These are phyloP conservation scores for Euphonia xanthogaster DNA, from an alignment of 2,797 vertebrate species.

Conservation along the genomic window DNA sequence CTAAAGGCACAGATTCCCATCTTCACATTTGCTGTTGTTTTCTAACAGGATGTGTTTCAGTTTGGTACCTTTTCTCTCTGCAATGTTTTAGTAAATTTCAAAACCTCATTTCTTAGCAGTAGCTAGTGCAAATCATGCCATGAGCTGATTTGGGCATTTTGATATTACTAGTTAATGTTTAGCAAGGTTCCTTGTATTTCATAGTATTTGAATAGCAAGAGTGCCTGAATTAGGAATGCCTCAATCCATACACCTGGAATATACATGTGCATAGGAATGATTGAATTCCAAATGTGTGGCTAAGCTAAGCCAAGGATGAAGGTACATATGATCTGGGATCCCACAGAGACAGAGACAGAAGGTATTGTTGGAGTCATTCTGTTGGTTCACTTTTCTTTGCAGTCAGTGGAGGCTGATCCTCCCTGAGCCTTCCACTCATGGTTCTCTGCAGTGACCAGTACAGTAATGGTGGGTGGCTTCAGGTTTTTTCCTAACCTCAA, in stretches of 20 bases:
- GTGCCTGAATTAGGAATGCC: neutral
- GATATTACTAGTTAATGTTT: neutral
- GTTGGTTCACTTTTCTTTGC: neutral
- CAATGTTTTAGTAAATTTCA: neutral
- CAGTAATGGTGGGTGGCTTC: neutral
- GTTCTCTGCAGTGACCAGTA: neutral
- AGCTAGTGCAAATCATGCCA: neutral
- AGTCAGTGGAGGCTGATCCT: neutral
- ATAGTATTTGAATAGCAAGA: neutral
- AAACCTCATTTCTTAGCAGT: neutral
- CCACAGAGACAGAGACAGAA: neutral
- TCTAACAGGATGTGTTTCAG: neutral
- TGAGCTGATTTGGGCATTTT: neutral
- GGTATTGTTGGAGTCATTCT: neutral
- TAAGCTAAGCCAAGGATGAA: neutral
- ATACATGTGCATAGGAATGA: neutral
- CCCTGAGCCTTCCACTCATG: accelerated
- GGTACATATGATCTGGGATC: neutral
- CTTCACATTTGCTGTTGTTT: neutral
- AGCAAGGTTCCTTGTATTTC: neutral
- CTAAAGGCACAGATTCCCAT: neutral
- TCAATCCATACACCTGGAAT: neutral
- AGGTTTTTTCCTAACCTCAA: neutral
- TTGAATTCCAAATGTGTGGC: neutral
- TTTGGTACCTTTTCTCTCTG: neutral